Base-by-base conservation (phyloP, 2,113 vertebrate species). In the Martes martes region DNA sequence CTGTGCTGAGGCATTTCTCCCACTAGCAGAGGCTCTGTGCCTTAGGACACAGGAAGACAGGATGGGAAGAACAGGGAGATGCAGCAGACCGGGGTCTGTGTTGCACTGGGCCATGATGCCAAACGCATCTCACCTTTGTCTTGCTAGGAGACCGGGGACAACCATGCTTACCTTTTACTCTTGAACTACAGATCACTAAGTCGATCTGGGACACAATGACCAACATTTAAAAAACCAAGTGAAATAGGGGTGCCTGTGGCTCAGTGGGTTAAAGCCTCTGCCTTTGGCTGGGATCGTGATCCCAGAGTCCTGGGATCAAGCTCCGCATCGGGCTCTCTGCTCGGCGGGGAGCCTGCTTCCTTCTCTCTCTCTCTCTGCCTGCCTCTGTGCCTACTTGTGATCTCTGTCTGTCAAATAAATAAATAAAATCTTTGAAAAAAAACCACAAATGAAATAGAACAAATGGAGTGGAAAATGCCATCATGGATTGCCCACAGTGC, bases 1-100 rank as follows among this genome's bases (percentile, higher is more conserved):
- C 16, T 15, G 7, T 11, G 10, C 59, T 59, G 31, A 52, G 76
- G 13, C 36, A 7, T 42, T 33, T 55, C 50, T 67, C 55, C 81
- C 57, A 21, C 16, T 0, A 26, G 24, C 59, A 76, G 84, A 69
- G 31, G 26, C 39, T 59, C 39, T 42, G 42, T 52, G 55, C 45
- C 18, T 33, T 26, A 26, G 69, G 31, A 11, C 26, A 10, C 0
- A 10, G 79, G 14, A 16, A 0, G 69, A 42, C 13, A 18, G 0
- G 2, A 61, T 14, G 5, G 15, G 55, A 55, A 79, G 14, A 67
- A 23, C 9, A 7, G 23, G 36, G 59, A n/a, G 36, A 82, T 31
- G 55, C 39, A 45, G 39, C 26, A 4, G 16, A 16, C 36, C 65
- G 31, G 61, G 47, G 36, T 71, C n/a, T 28, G 42, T 33, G 26